A percentile compares a stretch with the other conserved stretches of the same genome.
Conservation (phyloP, 2,113 vertebrate species). For the Pontoporia blainvillei region DNA sequence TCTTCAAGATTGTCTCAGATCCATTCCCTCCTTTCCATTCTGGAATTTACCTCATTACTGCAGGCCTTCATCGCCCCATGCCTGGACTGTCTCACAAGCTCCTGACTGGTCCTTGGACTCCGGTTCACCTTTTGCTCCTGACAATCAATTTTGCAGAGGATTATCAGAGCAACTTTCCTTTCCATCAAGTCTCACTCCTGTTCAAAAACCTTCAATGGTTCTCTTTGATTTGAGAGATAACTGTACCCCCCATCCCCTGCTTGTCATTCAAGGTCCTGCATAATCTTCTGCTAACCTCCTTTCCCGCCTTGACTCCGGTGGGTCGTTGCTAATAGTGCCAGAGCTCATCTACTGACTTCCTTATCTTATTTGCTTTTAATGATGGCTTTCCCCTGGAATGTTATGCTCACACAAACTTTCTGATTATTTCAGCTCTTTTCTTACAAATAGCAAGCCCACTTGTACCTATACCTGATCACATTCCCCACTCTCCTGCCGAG, state of each 20-base stretch:
- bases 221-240: neutral
- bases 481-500: neutral
- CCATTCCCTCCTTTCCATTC: neutral
- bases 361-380: neutral
- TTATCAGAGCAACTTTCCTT: neutral
- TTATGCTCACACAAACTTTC: neutral
- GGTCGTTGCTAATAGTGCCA: neutral
- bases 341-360: neutral
- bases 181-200: neutral
- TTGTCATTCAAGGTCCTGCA: neutral
- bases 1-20: neutral
- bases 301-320: neutral
- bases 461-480: neutral
- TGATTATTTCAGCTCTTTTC: neutral
- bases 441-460: neutral
- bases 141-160: neutral
- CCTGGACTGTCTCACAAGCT: neutral
- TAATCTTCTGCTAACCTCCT: neutral
- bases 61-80: neutral
- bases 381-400: neutral
- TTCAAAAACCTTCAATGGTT: neutral
- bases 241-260: too few species aligned
- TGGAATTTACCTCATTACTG: neutral
- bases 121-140: neutral
- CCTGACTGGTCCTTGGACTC: neutral